phyloP scores from a whole-genome alignment of 2,113 vertebrate species.

The Conger conger region DNA sequence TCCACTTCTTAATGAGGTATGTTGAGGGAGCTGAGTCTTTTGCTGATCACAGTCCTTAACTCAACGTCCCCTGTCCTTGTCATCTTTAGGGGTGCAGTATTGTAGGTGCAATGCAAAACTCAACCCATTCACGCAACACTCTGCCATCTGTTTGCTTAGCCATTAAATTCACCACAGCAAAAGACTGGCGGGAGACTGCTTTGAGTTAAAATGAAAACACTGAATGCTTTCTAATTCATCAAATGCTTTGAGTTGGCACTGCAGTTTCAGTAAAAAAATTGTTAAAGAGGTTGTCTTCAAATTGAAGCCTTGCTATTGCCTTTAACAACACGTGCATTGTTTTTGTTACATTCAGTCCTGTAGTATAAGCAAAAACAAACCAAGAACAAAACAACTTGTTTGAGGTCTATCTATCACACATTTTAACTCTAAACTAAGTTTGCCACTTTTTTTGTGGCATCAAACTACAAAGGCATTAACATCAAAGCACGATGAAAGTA shows the following conservation, averaged over 20 bases:
- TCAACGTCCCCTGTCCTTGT: not conserved
- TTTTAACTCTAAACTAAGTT: conserved; percentile 2
- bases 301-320: conserved; percentile 37
- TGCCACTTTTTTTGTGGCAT: not conserved
- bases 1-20: conserved; percentile 45
- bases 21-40: conserved; percentile 41
- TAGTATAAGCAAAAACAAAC: not conserved
- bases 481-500: not conserved
- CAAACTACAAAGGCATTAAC: not conserved
- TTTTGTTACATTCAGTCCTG: conserved; percentile 39
- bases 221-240: not conserved
- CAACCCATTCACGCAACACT: not conserved
- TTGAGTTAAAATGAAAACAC: not conserved
- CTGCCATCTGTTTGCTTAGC: not conserved
- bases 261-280: conserved; percentile 37
- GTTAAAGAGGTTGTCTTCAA: not conserved
- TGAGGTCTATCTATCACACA: not conserved
- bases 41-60: conserved; percentile 1
- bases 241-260: conserved; percentile 46
- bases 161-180: not conserved
- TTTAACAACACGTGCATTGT: conserved; percentile 51
- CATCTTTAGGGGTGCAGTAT: conserved; percentile 4
- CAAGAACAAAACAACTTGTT: not conserved
- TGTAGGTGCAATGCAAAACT: not conserved
- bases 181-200: not conserved